Percentiles rank a stretch among this genome's conserved stretches.
Conservation (phyloP, 2,888 invertebrate genomes). For the Lasioglossum malachurum region DNA sequence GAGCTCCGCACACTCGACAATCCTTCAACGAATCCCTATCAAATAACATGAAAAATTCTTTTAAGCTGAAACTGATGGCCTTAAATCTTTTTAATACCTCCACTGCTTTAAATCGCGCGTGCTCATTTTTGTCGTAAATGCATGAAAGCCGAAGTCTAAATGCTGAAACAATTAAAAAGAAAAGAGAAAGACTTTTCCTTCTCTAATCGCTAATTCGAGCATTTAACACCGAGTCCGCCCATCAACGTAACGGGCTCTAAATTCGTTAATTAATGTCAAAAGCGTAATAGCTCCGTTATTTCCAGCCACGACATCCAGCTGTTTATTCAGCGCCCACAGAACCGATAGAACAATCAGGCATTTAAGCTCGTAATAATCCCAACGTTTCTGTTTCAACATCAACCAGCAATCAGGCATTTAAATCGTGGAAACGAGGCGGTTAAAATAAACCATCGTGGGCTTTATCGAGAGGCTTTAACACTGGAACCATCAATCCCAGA, state of each 20-base stretch:
- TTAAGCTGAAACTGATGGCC: no score
- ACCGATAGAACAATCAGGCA: not conserved
- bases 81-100: no score
- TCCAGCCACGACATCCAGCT: not conserved
- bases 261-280: not conserved
- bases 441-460: not conserved
- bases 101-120: no score
- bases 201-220: not conserved
- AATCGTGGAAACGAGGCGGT: conserved; percentile 4
- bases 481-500: not conserved
- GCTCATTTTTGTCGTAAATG: no score
- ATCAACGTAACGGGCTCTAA: not conserved
- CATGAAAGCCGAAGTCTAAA: no score
- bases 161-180: no score
- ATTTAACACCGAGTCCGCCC: not conserved
- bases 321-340: not conserved
- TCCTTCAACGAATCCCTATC: no score
- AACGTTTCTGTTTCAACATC: not conserved
- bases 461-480: not conserved
- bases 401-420: not conserved
- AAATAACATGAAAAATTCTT: no score
- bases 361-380: not conserved
- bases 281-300: not conserved
- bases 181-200: not conserved
- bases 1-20: not conserved